Percentiles rank a stretch among this genome's conserved stretches.
Evolutionary conservation across 2,888 invertebrate species (phyloP).

Genomic region (Drosophila antonietae): DNA sequence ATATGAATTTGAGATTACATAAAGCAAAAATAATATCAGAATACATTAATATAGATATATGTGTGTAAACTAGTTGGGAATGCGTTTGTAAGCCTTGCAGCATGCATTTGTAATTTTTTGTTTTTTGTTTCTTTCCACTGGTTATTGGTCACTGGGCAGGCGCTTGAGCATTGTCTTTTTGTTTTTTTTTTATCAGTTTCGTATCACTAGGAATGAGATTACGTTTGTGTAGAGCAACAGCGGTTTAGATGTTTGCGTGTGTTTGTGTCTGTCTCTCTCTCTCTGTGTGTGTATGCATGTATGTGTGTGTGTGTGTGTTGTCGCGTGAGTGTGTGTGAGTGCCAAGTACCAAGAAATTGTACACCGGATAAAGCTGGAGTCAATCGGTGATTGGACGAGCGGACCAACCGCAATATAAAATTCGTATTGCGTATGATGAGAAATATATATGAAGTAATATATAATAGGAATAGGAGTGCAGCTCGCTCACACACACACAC

Average conservation of each 20-base stretch:
- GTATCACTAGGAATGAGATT: constrained; percentile 56
- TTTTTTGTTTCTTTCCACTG: constrained; percentile 25
- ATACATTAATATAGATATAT: constrained; percentile 18
- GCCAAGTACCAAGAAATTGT: constrained; percentile 41
- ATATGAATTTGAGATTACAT: constrained; percentile 35
- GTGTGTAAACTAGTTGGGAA: constrained; percentile 27
- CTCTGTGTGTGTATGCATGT: constrained; percentile 10
- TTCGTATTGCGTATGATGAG: constrained; percentile 1
- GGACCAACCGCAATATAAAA: not conserved
- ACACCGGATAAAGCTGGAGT: not conserved
- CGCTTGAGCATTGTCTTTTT: constrained; percentile 28
- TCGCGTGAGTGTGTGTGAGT: constrained; percentile 11
- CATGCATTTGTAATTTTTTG: constrained; percentile 52
- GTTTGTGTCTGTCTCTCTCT: not conserved
- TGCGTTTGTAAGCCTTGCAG: constrained; percentile 50
- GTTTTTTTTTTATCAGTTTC: not conserved
- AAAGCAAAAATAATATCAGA: constrained; percentile 33
- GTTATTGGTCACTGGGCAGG: constrained; percentile 39
- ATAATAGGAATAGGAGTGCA: constrained; percentile 43
- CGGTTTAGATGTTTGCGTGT: constrained; percentile 9
- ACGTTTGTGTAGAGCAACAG: constrained; percentile 30
- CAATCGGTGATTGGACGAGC: not conserved
- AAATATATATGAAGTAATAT: not conserved
- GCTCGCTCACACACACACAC: not conserved
- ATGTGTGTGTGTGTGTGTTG: constrained; percentile 4